Percentiles rank a stretch among this genome's conserved stretches.
Evolutionary conservation across 1,140 invertebrate species (phyloP).

Genomic region (Trachelipus rathkii): DNA sequence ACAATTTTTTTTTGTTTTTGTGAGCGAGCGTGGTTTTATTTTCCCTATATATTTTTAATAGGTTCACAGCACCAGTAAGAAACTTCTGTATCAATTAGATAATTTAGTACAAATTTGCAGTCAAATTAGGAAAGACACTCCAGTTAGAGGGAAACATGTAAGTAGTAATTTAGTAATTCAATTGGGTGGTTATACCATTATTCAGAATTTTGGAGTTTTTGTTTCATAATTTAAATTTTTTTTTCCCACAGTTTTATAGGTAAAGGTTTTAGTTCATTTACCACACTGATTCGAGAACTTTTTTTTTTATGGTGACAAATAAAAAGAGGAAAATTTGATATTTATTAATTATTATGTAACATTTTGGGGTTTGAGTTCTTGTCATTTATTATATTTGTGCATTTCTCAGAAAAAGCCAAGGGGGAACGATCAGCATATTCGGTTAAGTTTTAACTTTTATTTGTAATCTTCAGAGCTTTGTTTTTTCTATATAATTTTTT

Average conservation of each 20-base stretch:
- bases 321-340: no score
- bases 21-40: background rate
- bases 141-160: conserved; percentile 66
- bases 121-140: conserved; percentile 68
- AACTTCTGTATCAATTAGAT: conserved; percentile 89
- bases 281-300: no score
- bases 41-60: conserved; percentile 49
- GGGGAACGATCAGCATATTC: conserved; percentile 44
- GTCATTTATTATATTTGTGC: background rate
- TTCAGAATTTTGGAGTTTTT: no score
- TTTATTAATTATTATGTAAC: no score
- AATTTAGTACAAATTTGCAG: conserved; percentile 93
- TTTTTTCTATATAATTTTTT: no score
- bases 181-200: background rate
- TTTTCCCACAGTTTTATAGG: no score
- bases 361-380: no score
- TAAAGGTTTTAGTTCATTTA: no score
- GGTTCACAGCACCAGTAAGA: conserved; percentile 95
- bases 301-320: no score
- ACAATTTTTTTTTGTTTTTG: no score
- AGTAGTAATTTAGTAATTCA: conserved; percentile 47
- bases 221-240: no score
- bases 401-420: conserved; percentile 42
- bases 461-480: no score
- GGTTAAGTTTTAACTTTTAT: conserved; percentile 38